A percentile compares a stretch with the other conserved stretches of the same genome.
Conservation (phyloP, 1,140 invertebrate species). For the Anadara kagoshimensis region DNA sequence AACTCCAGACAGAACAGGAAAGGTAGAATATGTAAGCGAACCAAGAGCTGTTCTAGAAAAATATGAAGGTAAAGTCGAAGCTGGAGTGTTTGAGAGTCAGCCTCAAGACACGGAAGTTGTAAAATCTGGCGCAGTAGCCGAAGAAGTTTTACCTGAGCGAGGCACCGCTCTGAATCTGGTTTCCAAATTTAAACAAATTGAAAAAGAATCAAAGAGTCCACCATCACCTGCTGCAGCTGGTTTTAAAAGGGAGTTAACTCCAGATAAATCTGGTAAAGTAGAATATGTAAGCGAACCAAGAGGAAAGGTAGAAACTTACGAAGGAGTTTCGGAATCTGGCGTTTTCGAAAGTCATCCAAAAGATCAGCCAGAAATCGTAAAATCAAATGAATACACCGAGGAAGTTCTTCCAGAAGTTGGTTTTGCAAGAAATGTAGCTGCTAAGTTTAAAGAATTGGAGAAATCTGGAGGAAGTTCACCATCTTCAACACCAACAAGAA, state of each 20-base stretch:
- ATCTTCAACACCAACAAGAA: constrained; percentile 27
- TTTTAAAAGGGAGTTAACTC: constrained; percentile 57
- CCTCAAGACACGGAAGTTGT: constrained; percentile 55
- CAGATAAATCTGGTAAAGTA: constrained; percentile 56
- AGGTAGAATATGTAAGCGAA: constrained; percentile 58
- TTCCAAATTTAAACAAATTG: constrained; percentile 58
- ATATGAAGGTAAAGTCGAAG: constrained; percentile 50
- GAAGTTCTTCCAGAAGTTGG: constrained; percentile 53
- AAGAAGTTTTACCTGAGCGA: constrained; percentile 61
- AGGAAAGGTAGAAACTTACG: constrained; percentile 49
- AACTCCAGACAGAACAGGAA: constrained; percentile 56
- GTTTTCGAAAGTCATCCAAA: constrained; percentile 61
- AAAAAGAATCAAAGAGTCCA: constrained; percentile 44
- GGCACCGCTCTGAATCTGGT: constrained; percentile 62
- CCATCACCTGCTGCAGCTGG: constrained; percentile 33
- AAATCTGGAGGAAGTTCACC: constrained; percentile 35
- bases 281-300: constrained; percentile 61
- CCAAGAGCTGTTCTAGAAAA: constrained; percentile 44
- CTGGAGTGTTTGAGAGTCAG: constrained; percentile 60
- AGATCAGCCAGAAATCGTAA: constrained; percentile 40
- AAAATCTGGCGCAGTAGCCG: constrained; percentile 41
- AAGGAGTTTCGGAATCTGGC: constrained; percentile 51
- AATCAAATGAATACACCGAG: constrained; percentile 38
- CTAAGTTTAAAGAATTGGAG: constrained; percentile 52
- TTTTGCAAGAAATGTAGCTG: constrained; percentile 47